Conservation (phyloP, 2,888 invertebrate genomes). For the Epiblema foenella region DNA sequence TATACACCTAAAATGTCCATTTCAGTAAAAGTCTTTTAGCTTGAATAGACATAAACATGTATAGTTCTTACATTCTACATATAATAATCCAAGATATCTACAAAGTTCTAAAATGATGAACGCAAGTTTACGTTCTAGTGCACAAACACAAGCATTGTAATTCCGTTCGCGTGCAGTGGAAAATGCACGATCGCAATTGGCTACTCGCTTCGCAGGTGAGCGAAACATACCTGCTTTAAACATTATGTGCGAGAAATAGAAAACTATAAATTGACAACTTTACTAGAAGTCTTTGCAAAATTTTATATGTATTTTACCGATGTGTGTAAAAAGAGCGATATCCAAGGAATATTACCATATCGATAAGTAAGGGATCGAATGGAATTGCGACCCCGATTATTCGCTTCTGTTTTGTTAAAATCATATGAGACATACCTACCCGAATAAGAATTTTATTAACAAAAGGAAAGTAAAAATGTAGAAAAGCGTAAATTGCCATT, state of each 20-base stretch:
- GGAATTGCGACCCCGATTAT: too few relatives aligned
- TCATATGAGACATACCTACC: too few relatives aligned
- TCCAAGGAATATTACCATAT: too few relatives aligned
- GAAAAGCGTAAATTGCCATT: not conserved
- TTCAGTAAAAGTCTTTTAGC: too few relatives aligned
- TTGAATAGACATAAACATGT: too few relatives aligned
- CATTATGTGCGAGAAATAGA: not conserved
- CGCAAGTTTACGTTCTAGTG: constrained; percentile 29
- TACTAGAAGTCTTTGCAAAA: not conserved
- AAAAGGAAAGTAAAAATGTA: not conserved
- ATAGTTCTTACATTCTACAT: too few relatives aligned
- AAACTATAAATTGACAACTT: not conserved
- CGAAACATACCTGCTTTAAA: constrained; percentile 17
- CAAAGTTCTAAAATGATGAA: not conserved
- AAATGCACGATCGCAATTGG: constrained; percentile 38
- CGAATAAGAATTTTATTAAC: too few relatives aligned
- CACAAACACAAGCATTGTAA: constrained; percentile 35
- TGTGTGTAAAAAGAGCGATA: too few relatives aligned
- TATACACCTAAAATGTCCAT: too few relatives aligned
- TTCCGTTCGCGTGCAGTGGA: constrained; percentile 33
- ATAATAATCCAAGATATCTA: not conserved
- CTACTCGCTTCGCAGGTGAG: constrained; percentile 32
- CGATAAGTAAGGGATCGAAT: too few relatives aligned
- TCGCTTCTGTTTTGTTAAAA: too few relatives aligned
- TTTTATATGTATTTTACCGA: too few relatives aligned